These are phyloP conservation scores for Bombus affinis DNA, from an alignment of 1,140 invertebrate species.

Conservation along the genomic window DNA sequence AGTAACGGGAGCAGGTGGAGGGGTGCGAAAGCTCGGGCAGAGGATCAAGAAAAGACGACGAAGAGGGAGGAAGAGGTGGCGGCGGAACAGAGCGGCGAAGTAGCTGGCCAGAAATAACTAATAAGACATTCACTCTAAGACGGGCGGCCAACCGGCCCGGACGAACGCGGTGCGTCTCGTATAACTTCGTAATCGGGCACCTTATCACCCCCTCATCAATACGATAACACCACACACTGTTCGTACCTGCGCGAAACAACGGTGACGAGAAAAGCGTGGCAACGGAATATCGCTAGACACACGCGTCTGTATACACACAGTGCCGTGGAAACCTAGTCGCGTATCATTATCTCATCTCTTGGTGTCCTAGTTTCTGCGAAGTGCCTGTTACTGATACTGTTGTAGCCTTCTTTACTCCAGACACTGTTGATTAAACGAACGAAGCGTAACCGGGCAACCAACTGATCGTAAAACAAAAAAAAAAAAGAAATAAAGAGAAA, in stretches of 20 bases:
- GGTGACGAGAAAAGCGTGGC: conserved; percentile 1
- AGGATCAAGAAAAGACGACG: conserved; percentile 62
- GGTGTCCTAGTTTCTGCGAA: conserved; percentile 43
- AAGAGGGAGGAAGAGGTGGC: conserved; percentile 11
- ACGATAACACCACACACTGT: conserved; percentile 53
- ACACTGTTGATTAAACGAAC: neutral
- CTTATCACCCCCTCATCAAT: conserved; percentile 46
- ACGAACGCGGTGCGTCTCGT: conserved; percentile 81
- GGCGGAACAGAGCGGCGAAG: conserved; percentile 63
- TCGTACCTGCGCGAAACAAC: neutral
- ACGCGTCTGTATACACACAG: conserved; percentile 32
- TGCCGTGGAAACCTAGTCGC: conserved; percentile 44
- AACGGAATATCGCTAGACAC: neutral
- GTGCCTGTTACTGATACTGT: conserved; percentile 17
- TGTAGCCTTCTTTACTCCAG: neutral
- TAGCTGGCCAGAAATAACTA: conserved; percentile 81
- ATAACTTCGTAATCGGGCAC: conserved; percentile 58
- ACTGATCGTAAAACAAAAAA: neutral
- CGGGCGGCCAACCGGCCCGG: conserved; percentile 82
- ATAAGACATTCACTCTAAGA: conserved; percentile 82
- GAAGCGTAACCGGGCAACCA: neutral
- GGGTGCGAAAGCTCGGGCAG: conserved; percentile 47
- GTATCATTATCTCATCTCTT: neutral
- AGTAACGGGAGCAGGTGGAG: conserved; percentile 7
- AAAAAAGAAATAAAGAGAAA: neutral